Evolutionary conservation across 2,888 invertebrate species (phyloP).

Genomic region (Boloria euphrosyne): DNA sequence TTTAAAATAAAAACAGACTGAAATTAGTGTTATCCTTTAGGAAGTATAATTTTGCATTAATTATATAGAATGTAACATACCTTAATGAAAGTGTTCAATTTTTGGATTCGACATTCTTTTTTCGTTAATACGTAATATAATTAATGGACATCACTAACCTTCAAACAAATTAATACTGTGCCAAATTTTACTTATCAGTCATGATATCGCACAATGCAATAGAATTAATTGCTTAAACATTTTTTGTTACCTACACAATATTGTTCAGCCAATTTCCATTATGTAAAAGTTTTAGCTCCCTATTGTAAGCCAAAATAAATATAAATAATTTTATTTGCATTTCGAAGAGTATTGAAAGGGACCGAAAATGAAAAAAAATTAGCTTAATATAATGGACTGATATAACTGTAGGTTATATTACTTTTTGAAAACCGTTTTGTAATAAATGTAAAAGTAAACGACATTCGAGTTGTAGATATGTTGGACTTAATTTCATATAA

Average conservation of each 20-base stretch:
- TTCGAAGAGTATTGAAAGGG: slow-evolving; percentile 35
- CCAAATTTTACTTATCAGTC: slow-evolving; percentile 13
- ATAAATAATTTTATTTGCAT: slow-evolving; percentile 18
- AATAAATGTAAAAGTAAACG: slow-evolving; percentile 9
- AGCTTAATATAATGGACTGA: slow-evolving; percentile 40
- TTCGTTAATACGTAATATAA: slow-evolving; percentile 4
- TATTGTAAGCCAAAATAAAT: neutral
- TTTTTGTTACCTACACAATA: slow-evolving; percentile 3
- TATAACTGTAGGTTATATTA: slow-evolving; percentile 33
- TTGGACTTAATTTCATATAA: slow-evolving; percentile 23
- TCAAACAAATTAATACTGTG: slow-evolving; percentile 11
- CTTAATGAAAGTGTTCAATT: slow-evolving; percentile 6
- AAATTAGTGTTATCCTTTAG: slow-evolving; percentile 28
- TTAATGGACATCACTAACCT: slow-evolving; percentile 8
- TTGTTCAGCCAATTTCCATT: neutral
- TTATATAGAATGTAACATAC: slow-evolving; percentile 19
- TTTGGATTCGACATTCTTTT: too few species aligned
- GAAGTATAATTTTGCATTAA: slow-evolving; percentile 29
- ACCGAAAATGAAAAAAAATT: slow-evolving; percentile 39
- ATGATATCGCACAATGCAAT: neutral
- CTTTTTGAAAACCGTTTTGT: slow-evolving; percentile 18
- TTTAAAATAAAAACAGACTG: slow-evolving; percentile 34
- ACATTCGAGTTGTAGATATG: slow-evolving; percentile 10
- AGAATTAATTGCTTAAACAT: neutral
- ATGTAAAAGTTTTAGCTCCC: neutral